Evolutionary conservation across 2,113 vertebrate genomes (phyloP).

Genomic region (Paratilapia polleni): DNA sequence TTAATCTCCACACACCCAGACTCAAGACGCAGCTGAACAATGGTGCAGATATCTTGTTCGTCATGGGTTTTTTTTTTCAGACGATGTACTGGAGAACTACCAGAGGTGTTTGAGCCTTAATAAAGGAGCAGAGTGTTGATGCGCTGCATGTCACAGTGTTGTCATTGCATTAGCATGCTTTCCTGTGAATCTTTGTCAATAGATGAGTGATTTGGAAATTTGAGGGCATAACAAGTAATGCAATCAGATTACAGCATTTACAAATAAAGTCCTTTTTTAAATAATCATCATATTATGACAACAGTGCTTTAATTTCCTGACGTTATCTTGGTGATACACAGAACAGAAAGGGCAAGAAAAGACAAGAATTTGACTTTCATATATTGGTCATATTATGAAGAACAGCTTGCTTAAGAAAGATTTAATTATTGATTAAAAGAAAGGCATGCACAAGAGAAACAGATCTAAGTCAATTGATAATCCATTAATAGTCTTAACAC

Average conservation of each 20-base stretch:
- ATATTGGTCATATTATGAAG: not conserved
- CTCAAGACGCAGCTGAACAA: slow-evolving; percentile 46
- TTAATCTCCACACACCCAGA: slow-evolving; percentile 65
- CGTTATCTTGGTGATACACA: not conserved
- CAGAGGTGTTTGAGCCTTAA: not conserved
- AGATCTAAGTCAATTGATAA: not conserved
- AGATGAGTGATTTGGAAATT: not conserved
- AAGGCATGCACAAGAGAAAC: not conserved
- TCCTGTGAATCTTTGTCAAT: not conserved
- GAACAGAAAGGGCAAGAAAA: not conserved
- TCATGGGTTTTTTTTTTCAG: slow-evolving; percentile 16
- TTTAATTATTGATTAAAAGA: not conserved
- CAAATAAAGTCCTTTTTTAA: not conserved
- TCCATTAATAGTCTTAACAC: not conserved
- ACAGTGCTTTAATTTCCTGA: slow-evolving; percentile 34
- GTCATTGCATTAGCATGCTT: not conserved
- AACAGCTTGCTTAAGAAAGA: not conserved
- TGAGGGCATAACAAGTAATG: not conserved
- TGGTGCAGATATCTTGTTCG: slow-evolving; percentile 44
- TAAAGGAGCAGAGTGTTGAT: not conserved
- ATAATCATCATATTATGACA: not conserved
- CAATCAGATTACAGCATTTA: not conserved
- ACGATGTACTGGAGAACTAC: not conserved
- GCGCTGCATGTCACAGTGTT: not conserved
- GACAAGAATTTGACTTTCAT: not conserved